Evolutionary conservation across 1,140 invertebrate genomes (phyloP).

Genomic region (Solen grandis): DNA sequence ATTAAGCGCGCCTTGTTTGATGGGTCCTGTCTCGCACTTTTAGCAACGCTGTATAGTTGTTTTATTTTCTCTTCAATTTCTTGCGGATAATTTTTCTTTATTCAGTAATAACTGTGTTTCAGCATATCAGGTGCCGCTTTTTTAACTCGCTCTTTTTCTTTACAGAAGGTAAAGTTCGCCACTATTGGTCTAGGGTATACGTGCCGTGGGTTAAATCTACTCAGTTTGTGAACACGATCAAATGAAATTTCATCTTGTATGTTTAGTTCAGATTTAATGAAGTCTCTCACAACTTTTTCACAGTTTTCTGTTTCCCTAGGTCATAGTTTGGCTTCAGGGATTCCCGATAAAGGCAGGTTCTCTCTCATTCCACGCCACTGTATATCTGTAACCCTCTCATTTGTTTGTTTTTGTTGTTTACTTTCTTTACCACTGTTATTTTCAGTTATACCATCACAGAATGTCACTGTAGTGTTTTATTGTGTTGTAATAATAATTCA

Average conservation of each 20-base stretch:
- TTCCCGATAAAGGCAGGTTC: neutral
- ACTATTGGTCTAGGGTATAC: conserved; percentile 3
- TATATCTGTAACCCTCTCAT: neutral
- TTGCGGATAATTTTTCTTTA: conserved; percentile 19
- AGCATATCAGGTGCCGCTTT: neutral
- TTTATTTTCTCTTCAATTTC: conserved; percentile 20
- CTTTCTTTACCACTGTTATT: neutral
- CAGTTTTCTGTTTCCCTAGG: neutral
- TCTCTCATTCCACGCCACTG: conserved; percentile 2
- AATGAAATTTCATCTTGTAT: neutral
- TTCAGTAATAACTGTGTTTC: neutral
- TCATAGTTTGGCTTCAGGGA: neutral
- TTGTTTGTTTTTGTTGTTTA: neutral
- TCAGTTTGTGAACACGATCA: neutral
- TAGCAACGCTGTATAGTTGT: neutral
- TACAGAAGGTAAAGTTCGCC: conserved; percentile 1
- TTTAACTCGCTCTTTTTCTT: conserved; percentile 8
- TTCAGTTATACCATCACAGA: neutral
- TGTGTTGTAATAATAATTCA: neutral
- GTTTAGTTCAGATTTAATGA: too few species aligned
- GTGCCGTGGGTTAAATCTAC: neutral
- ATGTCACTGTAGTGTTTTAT: conserved; percentile 4
- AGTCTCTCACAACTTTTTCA: too few species aligned
- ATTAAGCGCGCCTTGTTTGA: conserved; percentile 7
- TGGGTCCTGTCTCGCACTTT: neutral